phyloP scores from a whole-genome alignment of 2,888 invertebrate genomes.

The Seira sanloemensis region DNA sequence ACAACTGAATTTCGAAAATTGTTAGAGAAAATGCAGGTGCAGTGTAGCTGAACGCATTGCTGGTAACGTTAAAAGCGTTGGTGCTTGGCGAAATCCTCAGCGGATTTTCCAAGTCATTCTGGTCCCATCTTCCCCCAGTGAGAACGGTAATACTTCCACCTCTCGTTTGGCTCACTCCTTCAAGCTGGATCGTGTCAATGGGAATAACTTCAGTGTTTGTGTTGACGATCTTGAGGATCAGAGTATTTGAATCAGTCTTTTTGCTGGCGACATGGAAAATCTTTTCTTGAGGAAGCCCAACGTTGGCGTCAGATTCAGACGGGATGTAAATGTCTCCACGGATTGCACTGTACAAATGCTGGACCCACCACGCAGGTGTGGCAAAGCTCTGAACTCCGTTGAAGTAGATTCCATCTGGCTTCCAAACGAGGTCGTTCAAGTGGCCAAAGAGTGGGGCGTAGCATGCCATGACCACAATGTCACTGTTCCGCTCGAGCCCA shows the following conservation, averaged over 20 bases:
- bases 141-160: constrained; percentile 28
- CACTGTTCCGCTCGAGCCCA: constrained; percentile 42
- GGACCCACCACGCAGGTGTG: constrained; percentile 50
- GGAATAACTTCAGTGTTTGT: constrained; percentile 34
- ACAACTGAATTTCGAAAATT: constrained; percentile 44
- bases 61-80: constrained; percentile 22
- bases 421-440: constrained; percentile 39
- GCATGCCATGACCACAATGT: constrained; percentile 53
- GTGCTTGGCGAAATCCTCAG: constrained; percentile 22
- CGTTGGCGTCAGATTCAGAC: constrained; percentile 26
- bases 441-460: constrained; percentile 46
- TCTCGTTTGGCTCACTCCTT: constrained; percentile 16
- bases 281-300: constrained; percentile 15
- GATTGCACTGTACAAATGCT: constrained; percentile 33
- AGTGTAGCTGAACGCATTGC: constrained; percentile 38
- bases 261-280: constrained; percentile 41
- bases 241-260: constrained; percentile 28
- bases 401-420: constrained; percentile 48
- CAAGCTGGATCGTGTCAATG: constrained; percentile 24
- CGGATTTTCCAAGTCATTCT: constrained; percentile 32
- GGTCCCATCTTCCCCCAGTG: constrained; percentile 41
- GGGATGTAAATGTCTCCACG: constrained; percentile 42
- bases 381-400: constrained; percentile 42
- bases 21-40: constrained; percentile 45
- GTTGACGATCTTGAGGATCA: constrained; percentile 41